Evolutionary conservation across 2,113 vertebrate species (phyloP), one percentile per base, ranked within the genome.

Genomic region (Conger conger): DNA sequence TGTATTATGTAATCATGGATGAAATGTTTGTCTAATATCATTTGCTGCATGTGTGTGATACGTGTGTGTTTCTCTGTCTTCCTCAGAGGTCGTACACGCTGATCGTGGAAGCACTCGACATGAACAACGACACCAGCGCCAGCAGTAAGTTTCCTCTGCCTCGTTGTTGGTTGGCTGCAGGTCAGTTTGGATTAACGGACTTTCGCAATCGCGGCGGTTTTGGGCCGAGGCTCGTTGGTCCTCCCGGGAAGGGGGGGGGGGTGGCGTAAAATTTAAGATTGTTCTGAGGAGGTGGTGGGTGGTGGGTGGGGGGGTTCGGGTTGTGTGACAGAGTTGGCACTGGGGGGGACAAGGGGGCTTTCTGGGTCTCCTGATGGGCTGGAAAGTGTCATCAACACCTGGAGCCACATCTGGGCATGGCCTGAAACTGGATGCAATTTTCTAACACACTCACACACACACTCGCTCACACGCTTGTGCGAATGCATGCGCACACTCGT

Each of bases 101-200:
- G 94, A 97, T 99, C 45, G 95, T 99, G 84, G 97, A 99, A 92
- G 98, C 98, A 0, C 96, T 97, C 96, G 97, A 99, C 96, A 96
- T 96, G 93, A 97, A 95, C 87, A 99, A 99, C 57, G 96, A 98
- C 91, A 98, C 97, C 81, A 87, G 87, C 76, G 92, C 92, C 90
- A 93, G 92, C 23, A 94, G 96, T 97, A 94, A 99, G 98, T 98
- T 94, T 93, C 63, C 7, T 35, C 37, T 30, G 0, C 81, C 27
- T 84, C 76, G 9, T 37, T 45, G 18, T 83, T 83, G 30, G 11
- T 33, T 57, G 30, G 13, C 7, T 30, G 11, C 27, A 27, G 68
- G 68, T 33, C 68, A 73, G 68, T 2, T 73, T 7, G 73, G 23
- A 53, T 83, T 73, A 45, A 16, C 42, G 30, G n/a, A 13, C 27